phyloP scores from a whole-genome alignment of 2,888 invertebrate genomes.

The Rhogogaster chlorosoma region DNA sequence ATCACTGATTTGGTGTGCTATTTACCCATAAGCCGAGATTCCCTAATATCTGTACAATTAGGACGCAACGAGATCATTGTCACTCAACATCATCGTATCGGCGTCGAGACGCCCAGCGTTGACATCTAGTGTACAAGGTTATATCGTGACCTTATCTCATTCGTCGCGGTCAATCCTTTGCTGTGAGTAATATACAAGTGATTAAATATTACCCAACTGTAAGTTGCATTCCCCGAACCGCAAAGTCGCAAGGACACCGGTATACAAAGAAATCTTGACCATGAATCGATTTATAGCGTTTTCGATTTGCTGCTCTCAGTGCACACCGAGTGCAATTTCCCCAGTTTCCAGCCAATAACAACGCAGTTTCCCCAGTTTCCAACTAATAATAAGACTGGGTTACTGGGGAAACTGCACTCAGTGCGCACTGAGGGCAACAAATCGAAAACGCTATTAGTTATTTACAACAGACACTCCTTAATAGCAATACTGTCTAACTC shows the following conservation, averaged over 20 bases:
- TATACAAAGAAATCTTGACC: background rate
- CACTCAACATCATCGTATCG: too few species aligned
- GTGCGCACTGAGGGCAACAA: too few species aligned
- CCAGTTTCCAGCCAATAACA: too few species aligned
- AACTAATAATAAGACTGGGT: too few species aligned
- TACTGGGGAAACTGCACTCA: too few species aligned
- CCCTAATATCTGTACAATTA: background rate
- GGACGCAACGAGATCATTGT: background rate
- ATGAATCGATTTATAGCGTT: slow-evolving; percentile 19
- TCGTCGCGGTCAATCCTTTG: slow-evolving; percentile 22
- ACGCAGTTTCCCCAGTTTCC: too few species aligned
- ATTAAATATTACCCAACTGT: background rate
- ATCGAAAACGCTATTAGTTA: too few species aligned
- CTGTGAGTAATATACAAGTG: slow-evolving; percentile 12
- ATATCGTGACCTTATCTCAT: slow-evolving; percentile 23
- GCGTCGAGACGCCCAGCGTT: background rate
- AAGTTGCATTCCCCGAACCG: background rate
- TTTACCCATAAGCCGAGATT: background rate
- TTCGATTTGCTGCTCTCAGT: too few species aligned
- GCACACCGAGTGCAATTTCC: too few species aligned
- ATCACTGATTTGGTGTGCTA: background rate
- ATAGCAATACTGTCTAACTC: background rate
- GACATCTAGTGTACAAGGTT: slow-evolving; percentile 2
- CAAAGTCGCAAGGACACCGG: background rate
- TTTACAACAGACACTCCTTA: background rate